phyloP scores from a whole-genome alignment of 1,140 invertebrate species.

The Drosophila erecta region DNA sequence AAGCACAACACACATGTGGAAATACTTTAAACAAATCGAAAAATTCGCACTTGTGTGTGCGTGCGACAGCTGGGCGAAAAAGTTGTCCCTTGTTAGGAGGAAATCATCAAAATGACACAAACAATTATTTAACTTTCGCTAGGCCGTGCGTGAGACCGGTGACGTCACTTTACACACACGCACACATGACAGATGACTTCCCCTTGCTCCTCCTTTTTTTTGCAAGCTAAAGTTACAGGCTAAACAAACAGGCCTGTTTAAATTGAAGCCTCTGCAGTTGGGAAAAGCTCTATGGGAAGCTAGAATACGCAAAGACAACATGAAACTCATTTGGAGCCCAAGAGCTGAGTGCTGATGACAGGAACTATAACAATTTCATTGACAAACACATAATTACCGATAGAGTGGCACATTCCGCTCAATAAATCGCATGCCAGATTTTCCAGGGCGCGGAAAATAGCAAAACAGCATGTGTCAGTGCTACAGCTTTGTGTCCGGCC shows the following conservation, averaged over 20 bases:
- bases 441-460: conserved; percentile 15
- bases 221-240: conserved; percentile 55
- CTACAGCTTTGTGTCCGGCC: conserved; percentile 34
- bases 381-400: conserved; percentile 9
- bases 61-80: conserved; percentile 68
- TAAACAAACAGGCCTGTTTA: conserved; percentile 13
- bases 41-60: conserved; percentile 35
- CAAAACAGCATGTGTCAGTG: conserved; percentile 23
- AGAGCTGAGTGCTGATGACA: too few relatives aligned
- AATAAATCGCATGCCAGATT: conserved; percentile 14
- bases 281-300: too few relatives aligned
- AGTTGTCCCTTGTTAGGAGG: conserved; percentile 72
- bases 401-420: neutral
- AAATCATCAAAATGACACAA: conserved; percentile 83
- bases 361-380: neutral
- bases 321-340: too few relatives aligned
- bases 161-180: conserved; percentile 52
- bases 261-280: neutral
- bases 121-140: conserved; percentile 82
- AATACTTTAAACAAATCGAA: conserved; percentile 82
- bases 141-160: conserved; percentile 65
- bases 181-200: conserved; percentile 46
- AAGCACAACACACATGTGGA: conserved; percentile 39
- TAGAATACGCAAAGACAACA: too few relatives aligned
- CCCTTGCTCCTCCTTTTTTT: conserved; percentile 28